Evolutionary conservation across 2,888 invertebrate species (phyloP).

Genomic region (Ectemnius continuus): DNA sequence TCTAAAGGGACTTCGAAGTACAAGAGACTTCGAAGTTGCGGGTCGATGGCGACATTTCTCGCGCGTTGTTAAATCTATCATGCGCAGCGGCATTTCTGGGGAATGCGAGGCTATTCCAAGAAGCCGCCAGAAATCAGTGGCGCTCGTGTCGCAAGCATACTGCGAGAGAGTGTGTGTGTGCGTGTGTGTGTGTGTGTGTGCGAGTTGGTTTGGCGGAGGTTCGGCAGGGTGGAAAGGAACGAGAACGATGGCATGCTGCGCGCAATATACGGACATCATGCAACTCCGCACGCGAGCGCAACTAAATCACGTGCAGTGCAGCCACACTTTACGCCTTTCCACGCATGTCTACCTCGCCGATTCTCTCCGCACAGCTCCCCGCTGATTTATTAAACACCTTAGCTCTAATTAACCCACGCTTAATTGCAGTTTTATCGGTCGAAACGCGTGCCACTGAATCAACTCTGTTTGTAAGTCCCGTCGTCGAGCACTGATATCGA

Average conservation of each 20-base stretch:
- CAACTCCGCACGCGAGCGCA: conserved; percentile 67
- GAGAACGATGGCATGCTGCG: conserved; percentile 61
- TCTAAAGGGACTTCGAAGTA: no score
- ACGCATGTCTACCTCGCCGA: conserved; percentile 34
- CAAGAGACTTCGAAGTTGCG: not conserved
- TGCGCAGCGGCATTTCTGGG: conserved; percentile 44
- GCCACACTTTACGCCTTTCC: conserved; percentile 40
- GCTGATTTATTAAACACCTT: no score
- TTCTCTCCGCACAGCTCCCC: not conserved
- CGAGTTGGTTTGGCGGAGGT: conserved; percentile 54
- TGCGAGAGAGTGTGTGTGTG: no score
- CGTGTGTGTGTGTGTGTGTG: not conserved
- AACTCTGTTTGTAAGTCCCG: no score
- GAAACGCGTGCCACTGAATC: no score
- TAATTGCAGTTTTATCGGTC: no score
- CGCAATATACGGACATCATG: conserved; percentile 66
- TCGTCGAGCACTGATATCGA: no score
- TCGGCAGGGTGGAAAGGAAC: conserved; percentile 57
- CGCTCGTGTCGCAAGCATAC: conserved; percentile 58
- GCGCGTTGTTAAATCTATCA: conserved; percentile 48
- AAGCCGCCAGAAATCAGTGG: conserved; percentile 59
- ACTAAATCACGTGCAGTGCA: conserved; percentile 54
- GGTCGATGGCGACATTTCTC: conserved; percentile 39
- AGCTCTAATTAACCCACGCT: no score
- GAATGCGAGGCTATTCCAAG: conserved; percentile 55